phyloP scores from a whole-genome alignment of 2,888 invertebrate species.

The Phyllotreta cruciferae region DNA sequence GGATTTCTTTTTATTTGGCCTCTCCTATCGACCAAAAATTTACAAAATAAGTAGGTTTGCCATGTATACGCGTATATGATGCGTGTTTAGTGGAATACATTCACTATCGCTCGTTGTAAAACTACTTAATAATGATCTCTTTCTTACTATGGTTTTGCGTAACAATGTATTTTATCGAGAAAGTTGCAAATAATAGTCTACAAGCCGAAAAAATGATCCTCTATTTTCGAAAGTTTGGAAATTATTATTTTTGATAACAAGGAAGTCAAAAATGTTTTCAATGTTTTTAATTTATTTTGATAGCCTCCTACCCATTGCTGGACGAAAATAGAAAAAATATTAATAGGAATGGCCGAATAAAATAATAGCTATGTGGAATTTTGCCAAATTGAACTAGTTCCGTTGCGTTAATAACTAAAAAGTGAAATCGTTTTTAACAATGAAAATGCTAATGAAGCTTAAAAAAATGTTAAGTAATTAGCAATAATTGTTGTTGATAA shows the following conservation, averaged over 20 bases:
- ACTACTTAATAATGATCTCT: constrained; percentile 4
- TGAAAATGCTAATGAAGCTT: not conserved
- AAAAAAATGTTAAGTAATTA: not conserved
- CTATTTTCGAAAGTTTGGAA: not conserved
- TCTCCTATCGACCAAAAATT: constrained; percentile 5
- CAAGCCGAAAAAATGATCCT: not conserved
- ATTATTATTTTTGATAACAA: no score
- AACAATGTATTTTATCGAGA: constrained; percentile 7
- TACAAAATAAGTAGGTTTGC: not conserved
- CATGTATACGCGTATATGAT: no score
- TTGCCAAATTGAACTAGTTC: constrained; percentile 5
- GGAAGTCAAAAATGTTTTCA: not conserved
- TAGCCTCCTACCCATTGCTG: not conserved
- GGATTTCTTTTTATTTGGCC: no score
- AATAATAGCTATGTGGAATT: constrained; percentile 1
- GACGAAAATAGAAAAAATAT: constrained; percentile 9
- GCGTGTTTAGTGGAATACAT: constrained; percentile 3
- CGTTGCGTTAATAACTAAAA: not conserved
- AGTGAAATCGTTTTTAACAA: constrained; percentile 7
- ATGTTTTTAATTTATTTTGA: constrained; percentile 1
- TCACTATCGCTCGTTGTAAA: constrained; percentile 12
- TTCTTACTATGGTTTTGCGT: constrained; percentile 9
- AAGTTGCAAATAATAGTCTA: constrained; percentile 2
- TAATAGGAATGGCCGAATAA: not conserved
- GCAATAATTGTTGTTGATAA: not conserved